Evolutionary conservation across 1,140 invertebrate genomes (phyloP).

Genomic region (Macrobrachium nipponense): DNA sequence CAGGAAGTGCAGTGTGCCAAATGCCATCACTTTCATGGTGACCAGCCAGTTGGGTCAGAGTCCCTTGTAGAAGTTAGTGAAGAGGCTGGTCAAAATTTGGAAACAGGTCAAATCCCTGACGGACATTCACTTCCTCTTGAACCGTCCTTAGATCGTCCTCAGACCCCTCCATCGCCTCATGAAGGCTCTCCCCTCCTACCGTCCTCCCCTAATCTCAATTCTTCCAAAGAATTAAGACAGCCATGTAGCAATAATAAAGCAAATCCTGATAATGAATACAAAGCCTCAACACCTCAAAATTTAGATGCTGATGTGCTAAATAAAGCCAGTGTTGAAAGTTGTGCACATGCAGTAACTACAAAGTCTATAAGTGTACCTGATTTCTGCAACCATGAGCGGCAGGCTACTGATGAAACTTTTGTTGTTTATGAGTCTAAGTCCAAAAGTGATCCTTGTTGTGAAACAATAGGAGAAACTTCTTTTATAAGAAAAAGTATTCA

Average conservation of each 20-base stretch:
- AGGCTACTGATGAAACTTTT: conserved; percentile 32
- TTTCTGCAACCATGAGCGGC: conserved; percentile 25
- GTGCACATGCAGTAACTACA: neutral
- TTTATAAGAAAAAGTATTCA: conserved; percentile 54
- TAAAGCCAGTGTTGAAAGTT: conserved; percentile 22
- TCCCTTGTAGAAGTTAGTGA: conserved; percentile 33
- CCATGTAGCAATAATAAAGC: conserved; percentile 12
- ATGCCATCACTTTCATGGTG: conserved; percentile 60
- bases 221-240: neutral
- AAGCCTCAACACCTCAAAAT: neutral
- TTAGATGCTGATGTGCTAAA: conserved; percentile 25
- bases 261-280: conserved; percentile 30
- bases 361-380: conserved; percentile 21
- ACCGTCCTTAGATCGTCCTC: conserved; percentile 39
- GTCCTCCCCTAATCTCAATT: conserved; percentile 19
- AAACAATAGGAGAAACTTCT: conserved; percentile 32
- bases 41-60: conserved; percentile 49
- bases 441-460: conserved; percentile 24
- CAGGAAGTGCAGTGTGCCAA: conserved; percentile 52
- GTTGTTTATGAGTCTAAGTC: conserved; percentile 22
- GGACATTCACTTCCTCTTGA: conserved; percentile 42
- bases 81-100: conserved; percentile 38
- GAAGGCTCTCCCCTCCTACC: conserved; percentile 38
- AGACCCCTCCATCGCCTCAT: conserved; percentile 36
- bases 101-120: conserved; percentile 40